Conservation (phyloP, 2,888 invertebrate species). For the Ypsolopha scabrella region DNA sequence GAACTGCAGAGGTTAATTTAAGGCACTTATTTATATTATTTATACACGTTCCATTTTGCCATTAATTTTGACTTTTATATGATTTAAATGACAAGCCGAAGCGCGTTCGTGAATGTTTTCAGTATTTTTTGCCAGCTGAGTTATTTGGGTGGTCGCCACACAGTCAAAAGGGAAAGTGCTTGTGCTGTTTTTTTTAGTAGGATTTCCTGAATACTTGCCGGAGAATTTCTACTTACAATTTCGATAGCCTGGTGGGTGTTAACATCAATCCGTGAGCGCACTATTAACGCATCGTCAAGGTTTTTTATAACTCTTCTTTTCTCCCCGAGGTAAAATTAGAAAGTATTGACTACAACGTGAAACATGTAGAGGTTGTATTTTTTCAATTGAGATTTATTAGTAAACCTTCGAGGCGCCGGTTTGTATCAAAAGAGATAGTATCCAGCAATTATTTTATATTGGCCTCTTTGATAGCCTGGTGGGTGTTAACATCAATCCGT, state of each 20-base stretch:
- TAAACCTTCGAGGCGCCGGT: conserved; percentile 21
- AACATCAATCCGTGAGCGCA: conserved; percentile 18
- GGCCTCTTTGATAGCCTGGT: conserved; percentile 15
- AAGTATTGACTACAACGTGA: conserved; percentile 37
- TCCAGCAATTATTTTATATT: conserved; percentile 42
- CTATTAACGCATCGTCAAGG: conserved; percentile 35
- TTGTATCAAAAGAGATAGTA: conserved; percentile 22
- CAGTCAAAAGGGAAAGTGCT: conserved; percentile 6
- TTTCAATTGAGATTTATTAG: conserved; percentile 55
- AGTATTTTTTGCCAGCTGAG: conserved; percentile 4
- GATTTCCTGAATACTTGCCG: conserved; percentile 6
- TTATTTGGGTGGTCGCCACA: conserved; percentile 11
- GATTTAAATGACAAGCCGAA: conserved; percentile 5
- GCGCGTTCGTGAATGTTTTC: background rate
- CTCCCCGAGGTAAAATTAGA: conserved; percentile 61
- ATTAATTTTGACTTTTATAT: conserved; percentile 6
- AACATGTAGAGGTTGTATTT: conserved; percentile 19
- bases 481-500: conserved; percentile 19
- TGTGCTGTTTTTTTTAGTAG: background rate
- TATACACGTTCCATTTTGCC: background rate
- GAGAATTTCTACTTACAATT: background rate
- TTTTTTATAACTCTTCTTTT: conserved; percentile 48
- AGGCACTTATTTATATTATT: conserved; percentile 3
- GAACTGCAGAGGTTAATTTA: conserved; percentile 3
- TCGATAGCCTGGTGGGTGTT: conserved; percentile 14